A percentile compares a stretch with the other conserved stretches of the same genome.
These are phyloP conservation scores for Hymenopus coronatus DNA, from an alignment of 2,888 invertebrate genomes.

Conservation along the genomic window DNA sequence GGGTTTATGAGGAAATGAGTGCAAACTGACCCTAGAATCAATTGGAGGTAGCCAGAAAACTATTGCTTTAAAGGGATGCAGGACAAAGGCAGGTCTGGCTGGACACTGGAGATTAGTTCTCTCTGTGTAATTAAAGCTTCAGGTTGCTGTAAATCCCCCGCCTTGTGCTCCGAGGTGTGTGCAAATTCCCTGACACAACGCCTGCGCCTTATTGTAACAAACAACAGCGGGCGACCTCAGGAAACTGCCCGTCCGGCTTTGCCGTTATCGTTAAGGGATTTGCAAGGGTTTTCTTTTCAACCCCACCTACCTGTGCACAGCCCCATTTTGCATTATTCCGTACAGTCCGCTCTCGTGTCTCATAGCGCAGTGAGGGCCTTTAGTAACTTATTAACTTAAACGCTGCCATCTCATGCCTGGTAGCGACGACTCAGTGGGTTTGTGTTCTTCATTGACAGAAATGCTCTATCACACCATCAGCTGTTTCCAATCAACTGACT, in stretches of 20 bases:
- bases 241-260: constrained; percentile 20
- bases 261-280: constrained; percentile 25
- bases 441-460: too few species aligned
- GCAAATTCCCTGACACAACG: not conserved
- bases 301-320: not conserved
- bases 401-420: too few species aligned
- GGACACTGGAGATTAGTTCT: not conserved
- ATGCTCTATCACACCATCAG: too few species aligned
- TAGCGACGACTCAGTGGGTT: too few species aligned
- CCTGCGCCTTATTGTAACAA: constrained; percentile 23
- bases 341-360: not conserved
- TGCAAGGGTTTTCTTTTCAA: constrained; percentile 8
- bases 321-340: not conserved
- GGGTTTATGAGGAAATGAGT: not conserved
- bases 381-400: not conserved
- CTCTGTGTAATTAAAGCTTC: not conserved
- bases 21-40: not conserved
- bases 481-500: too few species aligned
- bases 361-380: not conserved
- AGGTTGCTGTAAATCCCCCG: constrained; percentile 21
- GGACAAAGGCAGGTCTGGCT: not conserved
- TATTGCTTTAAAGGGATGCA: not conserved
- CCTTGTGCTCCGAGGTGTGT: not conserved
- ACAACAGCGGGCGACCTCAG: constrained; percentile 3
- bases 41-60: not conserved